A percentile compares a stretch with the other conserved stretches of the same genome.
Conservation (phyloP, 2,888 invertebrate species). For the Hyalella azteca region DNA sequence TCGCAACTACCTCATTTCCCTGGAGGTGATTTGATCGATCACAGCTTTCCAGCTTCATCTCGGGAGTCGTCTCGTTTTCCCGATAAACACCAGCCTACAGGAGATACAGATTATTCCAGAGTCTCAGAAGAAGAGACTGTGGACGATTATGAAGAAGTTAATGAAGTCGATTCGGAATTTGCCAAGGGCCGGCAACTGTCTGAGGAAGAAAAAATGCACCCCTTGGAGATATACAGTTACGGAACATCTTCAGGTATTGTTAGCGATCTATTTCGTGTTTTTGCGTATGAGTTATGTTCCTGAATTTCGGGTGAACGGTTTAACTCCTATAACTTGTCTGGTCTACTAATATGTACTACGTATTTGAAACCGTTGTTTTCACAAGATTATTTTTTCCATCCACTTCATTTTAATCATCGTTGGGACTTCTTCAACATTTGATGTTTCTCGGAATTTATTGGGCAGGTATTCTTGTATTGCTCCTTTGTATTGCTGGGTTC, state of each 20-base stretch:
- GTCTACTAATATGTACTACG: too few relatives aligned
- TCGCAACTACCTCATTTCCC: conserved; percentile 28
- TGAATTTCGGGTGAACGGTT: too few relatives aligned
- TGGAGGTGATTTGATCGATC: conserved; percentile 35
- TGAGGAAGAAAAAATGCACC: conserved; percentile 46
- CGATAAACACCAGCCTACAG: neutral
- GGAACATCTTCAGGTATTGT: conserved; percentile 52
- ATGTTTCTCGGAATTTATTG: too few relatives aligned
- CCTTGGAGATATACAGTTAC: conserved; percentile 45
- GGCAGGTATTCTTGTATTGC: too few relatives aligned
- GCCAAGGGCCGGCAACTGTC: conserved; percentile 43
- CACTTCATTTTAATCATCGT: too few relatives aligned
- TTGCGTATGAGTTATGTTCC: too few relatives aligned
- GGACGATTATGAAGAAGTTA: conserved; percentile 42
- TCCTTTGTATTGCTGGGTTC: too few relatives aligned
- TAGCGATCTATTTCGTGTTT: too few relatives aligned
- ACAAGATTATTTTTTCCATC: too few relatives aligned
- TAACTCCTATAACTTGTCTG: too few relatives aligned
- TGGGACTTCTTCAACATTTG: too few relatives aligned
- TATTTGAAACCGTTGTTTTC: too few relatives aligned
- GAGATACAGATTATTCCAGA: neutral
- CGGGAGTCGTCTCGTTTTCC: neutral
- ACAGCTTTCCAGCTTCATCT: neutral
- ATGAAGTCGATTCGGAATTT: conserved; percentile 40
- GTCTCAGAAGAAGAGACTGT: conserved; percentile 38